These are phyloP conservation scores for Emydoidea blandingii DNA, from an alignment of 2,797 vertebrate species.

Conservation along the genomic window DNA sequence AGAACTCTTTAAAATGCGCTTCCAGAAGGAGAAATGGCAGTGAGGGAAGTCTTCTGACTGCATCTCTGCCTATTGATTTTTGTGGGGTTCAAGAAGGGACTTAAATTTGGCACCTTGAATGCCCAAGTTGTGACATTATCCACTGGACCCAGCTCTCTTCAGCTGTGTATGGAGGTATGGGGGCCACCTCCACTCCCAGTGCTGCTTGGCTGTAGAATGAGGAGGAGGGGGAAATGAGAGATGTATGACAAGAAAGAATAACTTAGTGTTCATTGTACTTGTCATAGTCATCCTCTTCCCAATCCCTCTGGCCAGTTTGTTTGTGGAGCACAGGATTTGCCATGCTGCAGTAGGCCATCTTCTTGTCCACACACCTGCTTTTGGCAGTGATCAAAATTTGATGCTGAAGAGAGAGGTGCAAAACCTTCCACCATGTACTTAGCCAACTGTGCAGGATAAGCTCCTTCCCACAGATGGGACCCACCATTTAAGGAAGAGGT, in stretches of 20 bases:
- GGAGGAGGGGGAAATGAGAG: background rate
- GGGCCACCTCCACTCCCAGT: background rate
- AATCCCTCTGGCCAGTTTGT: accelerated
- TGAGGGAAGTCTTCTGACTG: background rate
- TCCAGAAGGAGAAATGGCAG: background rate
- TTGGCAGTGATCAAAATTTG: background rate
- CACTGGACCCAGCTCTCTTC: background rate
- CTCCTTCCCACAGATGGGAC: background rate
- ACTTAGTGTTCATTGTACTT: background rate
- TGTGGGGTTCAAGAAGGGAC: background rate
- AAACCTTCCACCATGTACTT: accelerated
- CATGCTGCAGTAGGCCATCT: background rate
- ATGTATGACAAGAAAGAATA: too few relatives aligned
- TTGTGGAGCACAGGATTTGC: background rate
- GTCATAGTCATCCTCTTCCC: accelerated
- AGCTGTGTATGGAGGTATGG: background rate
- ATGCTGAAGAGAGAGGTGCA: background rate
- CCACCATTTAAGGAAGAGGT: background rate
- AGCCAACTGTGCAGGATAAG: background rate
- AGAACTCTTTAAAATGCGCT: background rate
- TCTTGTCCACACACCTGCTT: background rate
- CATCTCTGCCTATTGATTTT: background rate
- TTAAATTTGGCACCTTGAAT: background rate
- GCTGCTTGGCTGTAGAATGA: too few relatives aligned
- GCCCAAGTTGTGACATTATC: background rate